Evolutionary conservation across 1,140 invertebrate species (phyloP), one percentile per base, ranked within the genome.

Genomic region (Hylaeus anthracinus): DNA sequence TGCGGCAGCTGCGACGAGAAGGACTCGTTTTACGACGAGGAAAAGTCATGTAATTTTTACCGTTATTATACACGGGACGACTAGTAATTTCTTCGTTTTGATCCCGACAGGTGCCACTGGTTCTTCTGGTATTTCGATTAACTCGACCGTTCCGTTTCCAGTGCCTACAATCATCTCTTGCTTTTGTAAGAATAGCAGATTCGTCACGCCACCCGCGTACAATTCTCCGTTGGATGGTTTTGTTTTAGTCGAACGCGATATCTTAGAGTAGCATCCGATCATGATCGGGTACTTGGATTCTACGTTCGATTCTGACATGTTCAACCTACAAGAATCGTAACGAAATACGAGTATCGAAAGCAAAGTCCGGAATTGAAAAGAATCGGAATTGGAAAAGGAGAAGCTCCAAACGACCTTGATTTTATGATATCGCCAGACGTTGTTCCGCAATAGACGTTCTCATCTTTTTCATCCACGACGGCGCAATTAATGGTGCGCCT

Each of bases 401-500:
- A 41, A 56, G 0, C 14, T 41, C 1, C 0, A 1, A 60, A 76
- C 48, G 84, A 93, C 92, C 88, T 94, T 45, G 94, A 90, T 89
- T 94, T 94, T 45, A 96, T 89, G 10, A 96, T 94, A 87, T 97
- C 96, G 3, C 96, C 96, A 26, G 96, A 97, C 88, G 96, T 95
- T 37, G 98, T 98, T 14, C 98, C 98, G 88, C 97, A 97, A 89
- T 96, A 98, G 43, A 96, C 95, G 77, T 94, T 95, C 55, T 95
- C 94, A 89, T 98, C 97, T 70, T 95, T 94, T 2, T 93, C 90
- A 85, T 95, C 95, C 45, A 97, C 92, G 48, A 94, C 94, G 45
- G 96, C 93, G 67, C 95, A 96, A 14, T 95, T 94, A 15, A 97
- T 95, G 14, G 92, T 94, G 5, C 96, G 94, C 61, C 95, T 95